phyloP scores from a whole-genome alignment of 2,797 vertebrate species.

The Hephaestus fuliginosus region DNA sequence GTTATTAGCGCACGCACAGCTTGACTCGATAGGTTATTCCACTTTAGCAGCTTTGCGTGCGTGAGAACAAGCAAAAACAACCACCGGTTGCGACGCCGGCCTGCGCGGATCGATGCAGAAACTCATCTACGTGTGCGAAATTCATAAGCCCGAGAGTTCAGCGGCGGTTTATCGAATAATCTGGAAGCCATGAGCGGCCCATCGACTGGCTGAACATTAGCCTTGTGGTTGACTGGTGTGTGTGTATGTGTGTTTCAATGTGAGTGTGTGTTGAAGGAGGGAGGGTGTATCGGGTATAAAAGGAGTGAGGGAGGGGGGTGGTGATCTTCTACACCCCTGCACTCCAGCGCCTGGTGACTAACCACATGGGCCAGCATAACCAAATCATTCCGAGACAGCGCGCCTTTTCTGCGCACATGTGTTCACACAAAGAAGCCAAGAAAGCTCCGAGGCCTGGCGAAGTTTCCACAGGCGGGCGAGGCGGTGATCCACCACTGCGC shows the following conservation, averaged over 20 bases:
- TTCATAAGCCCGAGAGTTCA: conserved; percentile 57
- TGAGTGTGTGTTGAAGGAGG: conserved; percentile 24
- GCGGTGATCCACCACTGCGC: conserved; percentile 64
- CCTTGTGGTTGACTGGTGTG: conserved; percentile 36
- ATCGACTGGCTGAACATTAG: conserved; percentile 60
- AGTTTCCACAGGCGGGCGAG: conserved; percentile 58
- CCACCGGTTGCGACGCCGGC: conserved; percentile 65
- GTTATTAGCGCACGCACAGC: conserved; percentile 40
- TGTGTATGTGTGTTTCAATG: neutral
- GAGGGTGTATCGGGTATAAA: neutral
- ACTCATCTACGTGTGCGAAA: conserved; percentile 49
- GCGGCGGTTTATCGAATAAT: conserved; percentile 70
- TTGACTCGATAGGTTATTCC: conserved; percentile 32
- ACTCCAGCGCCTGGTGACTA: conserved; percentile 39
- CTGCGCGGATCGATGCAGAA: conserved; percentile 65
- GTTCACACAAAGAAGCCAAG: conserved; percentile 75
- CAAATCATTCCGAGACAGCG: conserved; percentile 81
- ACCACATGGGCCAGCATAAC: conserved; percentile 61
- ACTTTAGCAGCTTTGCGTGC: conserved; percentile 25
- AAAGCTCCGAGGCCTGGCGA: conserved; percentile 59
- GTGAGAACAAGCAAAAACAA: conserved; percentile 37
- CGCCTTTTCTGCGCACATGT: conserved; percentile 77
- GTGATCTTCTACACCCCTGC: conserved; percentile 27
- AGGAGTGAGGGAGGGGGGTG: neutral
- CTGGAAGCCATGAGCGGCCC: conserved; percentile 64